These are phyloP conservation scores for Ophion costatus DNA, from an alignment of 2,888 invertebrate genomes.

Conservation along the genomic window DNA sequence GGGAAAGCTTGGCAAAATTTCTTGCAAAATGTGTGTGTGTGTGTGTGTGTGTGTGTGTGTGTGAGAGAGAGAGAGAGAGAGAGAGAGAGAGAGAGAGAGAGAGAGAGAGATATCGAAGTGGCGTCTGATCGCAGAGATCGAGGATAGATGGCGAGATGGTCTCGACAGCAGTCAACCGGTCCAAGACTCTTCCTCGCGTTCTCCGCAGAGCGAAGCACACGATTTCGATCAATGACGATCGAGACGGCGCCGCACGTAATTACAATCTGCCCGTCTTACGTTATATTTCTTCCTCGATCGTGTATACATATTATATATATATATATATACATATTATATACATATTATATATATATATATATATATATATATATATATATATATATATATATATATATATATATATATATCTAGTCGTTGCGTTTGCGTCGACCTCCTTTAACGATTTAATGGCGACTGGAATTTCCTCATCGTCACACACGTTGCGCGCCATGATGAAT, in stretches of 20 bases:
- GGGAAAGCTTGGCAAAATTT: too few relatives aligned
- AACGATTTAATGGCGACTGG: slow-evolving; percentile 68
- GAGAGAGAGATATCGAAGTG: slow-evolving; percentile 5
- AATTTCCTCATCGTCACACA: slow-evolving; percentile 63
- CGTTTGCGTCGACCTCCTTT: slow-evolving; percentile 39
- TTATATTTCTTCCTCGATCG: slow-evolving; percentile 4
- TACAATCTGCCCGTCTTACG: slow-evolving; percentile 44
- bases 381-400: neutral
- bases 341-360: neutral
- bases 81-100: too few relatives aligned
- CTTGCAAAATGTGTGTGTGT: too few relatives aligned
- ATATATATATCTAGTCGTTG: neutral
- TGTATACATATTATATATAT: neutral
- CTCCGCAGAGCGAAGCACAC: slow-evolving; percentile 32
- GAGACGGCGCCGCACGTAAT: slow-evolving; percentile 68
- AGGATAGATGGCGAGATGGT: slow-evolving; percentile 37
- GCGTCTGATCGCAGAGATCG: slow-evolving; percentile 46
- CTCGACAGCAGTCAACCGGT: slow-evolving; percentile 37
- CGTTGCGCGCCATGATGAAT: slow-evolving; percentile 13
- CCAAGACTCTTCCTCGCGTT: slow-evolving; percentile 23
- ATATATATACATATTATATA: neutral
- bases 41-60: too few relatives aligned
- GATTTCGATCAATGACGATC: slow-evolving; percentile 67
- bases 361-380: neutral
- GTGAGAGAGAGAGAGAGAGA: too few relatives aligned